phyloP scores from a whole-genome alignment of 2,113 vertebrate species.

The Mesembrinibis cayennensis region DNA sequence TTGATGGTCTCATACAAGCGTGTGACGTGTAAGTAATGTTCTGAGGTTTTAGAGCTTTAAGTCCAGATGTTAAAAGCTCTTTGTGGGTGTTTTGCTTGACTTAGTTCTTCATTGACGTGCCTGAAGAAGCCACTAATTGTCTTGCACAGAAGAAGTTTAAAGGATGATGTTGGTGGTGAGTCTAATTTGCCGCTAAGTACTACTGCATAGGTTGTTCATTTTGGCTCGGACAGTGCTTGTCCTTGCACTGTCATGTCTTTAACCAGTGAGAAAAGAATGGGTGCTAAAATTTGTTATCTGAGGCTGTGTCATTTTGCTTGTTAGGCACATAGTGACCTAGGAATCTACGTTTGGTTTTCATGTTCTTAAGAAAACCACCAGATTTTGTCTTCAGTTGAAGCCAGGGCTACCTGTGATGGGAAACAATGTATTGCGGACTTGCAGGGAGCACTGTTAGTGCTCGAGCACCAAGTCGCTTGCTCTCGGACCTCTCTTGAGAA shows the following conservation, averaged over 20 bases:
- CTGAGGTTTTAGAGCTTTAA: background rate
- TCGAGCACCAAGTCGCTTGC: accelerated
- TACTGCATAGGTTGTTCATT: background rate
- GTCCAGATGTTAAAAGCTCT: background rate
- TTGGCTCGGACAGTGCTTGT: background rate
- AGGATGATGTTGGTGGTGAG: background rate
- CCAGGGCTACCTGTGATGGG: background rate
- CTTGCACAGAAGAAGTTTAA: background rate
- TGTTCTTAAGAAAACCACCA: background rate
- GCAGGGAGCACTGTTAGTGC: background rate
- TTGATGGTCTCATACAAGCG: accelerated
- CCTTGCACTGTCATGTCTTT: background rate
- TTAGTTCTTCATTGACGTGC: background rate
- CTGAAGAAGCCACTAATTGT: background rate
- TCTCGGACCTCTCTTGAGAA: background rate
- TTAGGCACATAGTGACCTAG: background rate
- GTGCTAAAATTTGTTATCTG: background rate
- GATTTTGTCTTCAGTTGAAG: background rate
- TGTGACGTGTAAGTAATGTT: background rate
- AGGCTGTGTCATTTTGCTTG: background rate
- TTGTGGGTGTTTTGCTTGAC: background rate
- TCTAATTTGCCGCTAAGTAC: background rate
- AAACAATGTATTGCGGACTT: background rate
- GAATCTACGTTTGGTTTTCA: accelerated
- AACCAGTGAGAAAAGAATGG: background rate